phyloP scores from a whole-genome alignment of 2,113 vertebrate genomes.

The Furnarius figulus region DNA sequence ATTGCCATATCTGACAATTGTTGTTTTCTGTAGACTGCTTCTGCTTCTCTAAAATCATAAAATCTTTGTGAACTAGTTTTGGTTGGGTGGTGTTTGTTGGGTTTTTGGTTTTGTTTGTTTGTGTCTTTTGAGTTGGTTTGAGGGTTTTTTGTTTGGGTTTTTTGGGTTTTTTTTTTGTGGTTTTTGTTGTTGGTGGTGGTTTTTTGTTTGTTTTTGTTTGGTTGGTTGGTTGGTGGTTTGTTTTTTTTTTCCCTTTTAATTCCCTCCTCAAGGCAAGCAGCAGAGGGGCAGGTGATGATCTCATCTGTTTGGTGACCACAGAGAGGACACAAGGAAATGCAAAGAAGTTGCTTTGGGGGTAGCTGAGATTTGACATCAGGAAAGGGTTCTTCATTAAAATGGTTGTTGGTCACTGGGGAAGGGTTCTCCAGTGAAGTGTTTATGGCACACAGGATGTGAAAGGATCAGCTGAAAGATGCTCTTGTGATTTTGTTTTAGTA shows the following conservation, averaged over 20 bases:
- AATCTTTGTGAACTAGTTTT: not conserved
- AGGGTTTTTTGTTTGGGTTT: not conserved
- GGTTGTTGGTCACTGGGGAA: rapidly evolving
- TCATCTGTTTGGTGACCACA: not conserved
- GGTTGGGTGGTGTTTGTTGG: not conserved
- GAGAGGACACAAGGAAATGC: not conserved
- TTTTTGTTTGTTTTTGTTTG: too few relatives aligned
- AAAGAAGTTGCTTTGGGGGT: not conserved
- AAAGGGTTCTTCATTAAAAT: not conserved
- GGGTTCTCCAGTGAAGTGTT: rapidly evolving
- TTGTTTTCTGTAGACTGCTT: not conserved
- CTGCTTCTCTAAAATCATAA: not conserved
- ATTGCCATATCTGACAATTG: not conserved
- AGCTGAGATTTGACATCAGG: not conserved
- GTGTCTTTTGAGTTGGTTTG: not conserved
- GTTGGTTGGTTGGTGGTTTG: too few relatives aligned
- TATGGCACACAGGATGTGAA: not conserved
- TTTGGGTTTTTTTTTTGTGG: too few relatives aligned
- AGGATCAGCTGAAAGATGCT: not conserved
- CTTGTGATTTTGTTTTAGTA: not conserved
- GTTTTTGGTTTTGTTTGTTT: not conserved
- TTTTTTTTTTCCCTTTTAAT: not conserved
- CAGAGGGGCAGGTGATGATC: not conserved
- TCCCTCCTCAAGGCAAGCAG: not conserved
- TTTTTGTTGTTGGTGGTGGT: not conserved